Percentiles rank a stretch among this genome's conserved stretches.
phyloP scores from a whole-genome alignment of 2,797 vertebrate species.

The Sebastes miniatus region DNA sequence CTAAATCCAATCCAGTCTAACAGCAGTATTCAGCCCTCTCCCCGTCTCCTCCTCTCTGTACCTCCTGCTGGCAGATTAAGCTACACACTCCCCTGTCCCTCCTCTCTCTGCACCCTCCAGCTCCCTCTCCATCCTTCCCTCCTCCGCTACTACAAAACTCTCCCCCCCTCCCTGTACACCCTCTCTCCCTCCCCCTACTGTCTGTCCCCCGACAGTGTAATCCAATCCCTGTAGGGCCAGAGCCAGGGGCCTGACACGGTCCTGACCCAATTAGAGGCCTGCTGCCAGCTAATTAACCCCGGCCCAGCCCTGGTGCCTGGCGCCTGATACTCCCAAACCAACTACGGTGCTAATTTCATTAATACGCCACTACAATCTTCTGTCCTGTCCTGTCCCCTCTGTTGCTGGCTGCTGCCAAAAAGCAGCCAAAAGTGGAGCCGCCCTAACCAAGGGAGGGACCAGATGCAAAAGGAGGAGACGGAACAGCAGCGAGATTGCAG shows the following conservation, averaged over 20 bases:
- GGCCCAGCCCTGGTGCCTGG: conserved; percentile 73
- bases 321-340: conserved; percentile 75
- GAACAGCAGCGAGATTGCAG: conserved; percentile 18
- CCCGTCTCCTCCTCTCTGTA: conserved; percentile 47
- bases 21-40: conserved; percentile 50
- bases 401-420: conserved; percentile 1
- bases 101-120: conserved; percentile 46
- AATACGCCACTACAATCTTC: conserved; percentile 64
- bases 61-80: conserved; percentile 75
- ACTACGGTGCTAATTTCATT: conserved; percentile 78
- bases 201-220: conserved; percentile 76
- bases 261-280: conserved; percentile 82
- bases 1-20: conserved; percentile 63
- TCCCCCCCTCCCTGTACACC: conserved; percentile 15
- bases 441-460: conserved; percentile 18
- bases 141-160: conserved; percentile 11
- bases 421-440: conserved; percentile 15
- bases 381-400: conserved; percentile 46
- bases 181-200: conserved; percentile 50
- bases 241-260: conserved; percentile 80
- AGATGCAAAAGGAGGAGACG: conserved; percentile 42
- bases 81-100: conserved; percentile 38
- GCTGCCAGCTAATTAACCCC: conserved; percentile 82
- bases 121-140: conserved; percentile 38
- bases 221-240: conserved; percentile 82